A percentile compares a stretch with the other conserved stretches of the same genome.
Conservation (phyloP, 2,888 invertebrate species). For the Aphidoletes aphidimyza region DNA sequence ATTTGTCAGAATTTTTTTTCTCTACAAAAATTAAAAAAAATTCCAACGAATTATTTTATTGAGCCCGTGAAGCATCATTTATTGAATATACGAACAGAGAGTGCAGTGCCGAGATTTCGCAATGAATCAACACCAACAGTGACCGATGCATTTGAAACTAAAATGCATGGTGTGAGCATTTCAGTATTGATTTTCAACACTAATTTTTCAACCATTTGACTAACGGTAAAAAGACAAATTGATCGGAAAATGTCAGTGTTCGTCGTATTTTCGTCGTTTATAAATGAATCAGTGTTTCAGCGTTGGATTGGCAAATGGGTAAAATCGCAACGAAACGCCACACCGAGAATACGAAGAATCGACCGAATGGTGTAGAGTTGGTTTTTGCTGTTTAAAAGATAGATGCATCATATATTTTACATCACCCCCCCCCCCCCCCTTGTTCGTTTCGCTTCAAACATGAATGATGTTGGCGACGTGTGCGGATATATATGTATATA, state of each 20-base stretch:
- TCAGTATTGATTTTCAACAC: slow-evolving; percentile 33
- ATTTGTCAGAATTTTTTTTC: neutral
- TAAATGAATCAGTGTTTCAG: slow-evolving; percentile 14
- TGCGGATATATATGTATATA: neutral
- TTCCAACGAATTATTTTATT: neutral
- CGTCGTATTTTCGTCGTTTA: neutral
- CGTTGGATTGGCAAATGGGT: neutral
- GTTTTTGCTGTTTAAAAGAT: neutral
- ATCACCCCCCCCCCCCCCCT: no score
- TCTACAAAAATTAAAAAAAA: neutral
- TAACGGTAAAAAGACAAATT: neutral
- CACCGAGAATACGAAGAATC: neutral
- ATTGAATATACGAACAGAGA: neutral
- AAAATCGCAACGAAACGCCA: neutral
- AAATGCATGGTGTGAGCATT: neutral
- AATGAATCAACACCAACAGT: neutral
- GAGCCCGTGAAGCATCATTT: neutral
- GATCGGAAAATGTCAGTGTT: neutral
- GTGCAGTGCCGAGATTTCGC: neutral
- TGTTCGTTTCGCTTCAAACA: neutral
- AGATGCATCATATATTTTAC: slow-evolving; percentile 16
- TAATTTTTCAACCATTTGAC: slow-evolving; percentile 22
- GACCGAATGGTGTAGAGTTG: neutral
- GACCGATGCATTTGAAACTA: slow-evolving; percentile 16
- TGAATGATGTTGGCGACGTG: neutral